Conservation (phyloP, 1,140 invertebrate genomes). For the Araneus ventricosus region DNA sequence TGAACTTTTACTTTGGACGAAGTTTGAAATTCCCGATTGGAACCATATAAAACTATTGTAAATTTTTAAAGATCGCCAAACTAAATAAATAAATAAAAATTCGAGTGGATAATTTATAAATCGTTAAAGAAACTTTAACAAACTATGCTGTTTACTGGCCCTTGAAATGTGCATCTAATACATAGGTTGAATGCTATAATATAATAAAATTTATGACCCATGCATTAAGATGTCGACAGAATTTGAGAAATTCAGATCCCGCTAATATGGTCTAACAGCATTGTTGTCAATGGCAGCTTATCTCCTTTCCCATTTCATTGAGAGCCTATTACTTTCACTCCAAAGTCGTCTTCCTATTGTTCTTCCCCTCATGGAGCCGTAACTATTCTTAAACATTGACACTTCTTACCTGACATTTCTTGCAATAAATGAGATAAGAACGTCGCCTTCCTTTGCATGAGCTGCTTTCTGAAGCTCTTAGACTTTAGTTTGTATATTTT, state of each 20-base stretch:
- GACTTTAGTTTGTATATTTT: not conserved
- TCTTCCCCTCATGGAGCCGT: not conserved
- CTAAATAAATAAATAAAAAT: no score
- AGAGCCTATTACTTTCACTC: not conserved
- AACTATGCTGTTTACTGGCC: not conserved
- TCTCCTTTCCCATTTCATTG: not conserved
- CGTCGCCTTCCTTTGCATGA: no score
- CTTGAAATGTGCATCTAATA: not conserved
- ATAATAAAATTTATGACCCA: not conserved
- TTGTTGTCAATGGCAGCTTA: not conserved
- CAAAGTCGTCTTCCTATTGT: not conserved
- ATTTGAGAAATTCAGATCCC: not conserved
- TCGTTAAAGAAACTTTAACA: not conserved
- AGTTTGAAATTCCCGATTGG: no score
- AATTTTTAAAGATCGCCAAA: no score
- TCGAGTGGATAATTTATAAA: no score
- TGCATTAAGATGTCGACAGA: not conserved
- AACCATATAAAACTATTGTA: no score
- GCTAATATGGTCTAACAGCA: not conserved
- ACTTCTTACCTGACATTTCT: not conserved
- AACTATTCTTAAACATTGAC: slow-evolving; percentile 31
- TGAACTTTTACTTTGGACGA: no score
- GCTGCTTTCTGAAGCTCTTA: not conserved
- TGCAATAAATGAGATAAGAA: slow-evolving; percentile 8
- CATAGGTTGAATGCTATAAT: not conserved